Conservation (phyloP, 2,113 vertebrate species). For the Chlamydotis undulata region DNA sequence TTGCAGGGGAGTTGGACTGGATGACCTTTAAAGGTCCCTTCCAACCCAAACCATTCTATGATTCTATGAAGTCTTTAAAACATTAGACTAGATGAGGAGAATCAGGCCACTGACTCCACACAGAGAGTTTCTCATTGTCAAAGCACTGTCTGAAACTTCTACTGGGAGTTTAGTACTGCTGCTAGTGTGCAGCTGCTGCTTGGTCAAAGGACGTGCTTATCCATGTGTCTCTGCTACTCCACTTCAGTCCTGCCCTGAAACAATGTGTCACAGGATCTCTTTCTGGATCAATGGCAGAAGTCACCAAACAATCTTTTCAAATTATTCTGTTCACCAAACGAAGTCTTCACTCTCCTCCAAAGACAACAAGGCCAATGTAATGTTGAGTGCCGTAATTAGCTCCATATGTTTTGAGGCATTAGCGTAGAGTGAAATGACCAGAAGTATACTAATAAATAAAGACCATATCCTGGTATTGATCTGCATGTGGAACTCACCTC, state of each 20-base stretch:
- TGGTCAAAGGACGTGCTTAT: background rate
- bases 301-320: background rate
- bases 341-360: background rate
- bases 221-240: background rate
- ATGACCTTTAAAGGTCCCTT: too few relatives aligned
- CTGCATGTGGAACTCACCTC: conserved; percentile 18
- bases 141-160: background rate
- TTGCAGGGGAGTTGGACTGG: too few relatives aligned
- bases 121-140: background rate
- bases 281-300: background rate
- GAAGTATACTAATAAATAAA: conserved; percentile 50
- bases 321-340: background rate
- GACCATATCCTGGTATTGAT: conserved; percentile 61
- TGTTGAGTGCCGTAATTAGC: background rate
- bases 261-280: background rate
- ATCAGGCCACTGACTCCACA: background rate
- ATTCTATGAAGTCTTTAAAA: background rate
- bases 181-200: background rate
- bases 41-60: too few relatives aligned
- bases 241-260: background rate
- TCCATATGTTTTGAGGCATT: conserved; percentile 13
- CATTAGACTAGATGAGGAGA: background rate
- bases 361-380: background rate
- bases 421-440: background rate
- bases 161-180: background rate